Conservation (phyloP, 2,888 invertebrate genomes). For the Hirudinaria manillensis region DNA sequence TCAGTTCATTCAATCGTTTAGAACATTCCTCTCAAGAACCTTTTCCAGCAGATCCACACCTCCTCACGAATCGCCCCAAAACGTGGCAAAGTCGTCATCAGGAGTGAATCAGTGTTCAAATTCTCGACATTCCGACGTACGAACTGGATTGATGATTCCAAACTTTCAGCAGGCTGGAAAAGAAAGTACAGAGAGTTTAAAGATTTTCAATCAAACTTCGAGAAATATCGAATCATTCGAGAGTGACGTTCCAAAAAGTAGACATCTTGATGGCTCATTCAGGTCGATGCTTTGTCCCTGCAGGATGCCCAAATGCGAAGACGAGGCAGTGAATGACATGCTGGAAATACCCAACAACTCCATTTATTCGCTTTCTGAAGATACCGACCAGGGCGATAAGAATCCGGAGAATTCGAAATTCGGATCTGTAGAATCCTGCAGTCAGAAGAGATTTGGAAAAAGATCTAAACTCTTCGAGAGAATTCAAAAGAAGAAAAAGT, state of each 20-base stretch:
- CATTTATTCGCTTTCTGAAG: not conserved
- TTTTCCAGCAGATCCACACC: not conserved
- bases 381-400: slow-evolving; percentile 3
- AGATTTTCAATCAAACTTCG: not conserved
- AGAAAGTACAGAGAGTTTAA: not conserved
- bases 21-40: not conserved
- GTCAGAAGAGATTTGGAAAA: not conserved
- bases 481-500: not conserved
- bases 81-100: not conserved
- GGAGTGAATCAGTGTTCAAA: too few species aligned
- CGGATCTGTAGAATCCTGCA: not conserved
- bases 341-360: not conserved
- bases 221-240: not conserved
- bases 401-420: not conserved
- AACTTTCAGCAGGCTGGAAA: not conserved
- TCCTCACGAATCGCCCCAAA: not conserved
- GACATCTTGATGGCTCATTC: not conserved
- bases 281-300: slow-evolving; percentile 14
- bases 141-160: not conserved
- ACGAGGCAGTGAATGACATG: not conserved
- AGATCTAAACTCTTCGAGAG: not conserved
- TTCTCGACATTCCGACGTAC: not conserved
- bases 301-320: not conserved
- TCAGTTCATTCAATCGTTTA: not conserved
- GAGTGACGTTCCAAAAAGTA: not conserved